A percentile compares a stretch with the other conserved stretches of the same genome.
phyloP scores from a whole-genome alignment of 2,797 vertebrate genomes.

The Channallabes apus region DNA sequence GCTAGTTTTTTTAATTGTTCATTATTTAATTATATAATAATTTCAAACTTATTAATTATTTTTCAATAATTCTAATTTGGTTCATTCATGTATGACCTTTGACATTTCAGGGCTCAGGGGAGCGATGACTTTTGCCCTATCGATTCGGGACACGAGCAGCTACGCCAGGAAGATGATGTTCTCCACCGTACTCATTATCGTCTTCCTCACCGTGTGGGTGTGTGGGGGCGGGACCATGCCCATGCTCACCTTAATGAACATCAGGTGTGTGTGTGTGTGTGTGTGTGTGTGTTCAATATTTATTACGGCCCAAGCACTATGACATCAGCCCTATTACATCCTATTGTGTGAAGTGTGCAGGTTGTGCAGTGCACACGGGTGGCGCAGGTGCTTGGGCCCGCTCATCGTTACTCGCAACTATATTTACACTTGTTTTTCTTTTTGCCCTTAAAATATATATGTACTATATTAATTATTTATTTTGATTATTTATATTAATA shows the following conservation, averaged over 20 bases:
- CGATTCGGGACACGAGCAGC: slow-evolving; percentile 92
- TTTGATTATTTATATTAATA: too few species aligned
- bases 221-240: slow-evolving; percentile 92
- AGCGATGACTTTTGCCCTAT: slow-evolving; percentile 96
- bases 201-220: slow-evolving; percentile 97
- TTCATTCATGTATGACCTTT: neutral
- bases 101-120: slow-evolving; percentile 85
- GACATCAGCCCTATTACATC: too few species aligned
- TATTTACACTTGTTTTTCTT: too few species aligned
- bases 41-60: neutral
- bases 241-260: slow-evolving; percentile 91
- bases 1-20: neutral
- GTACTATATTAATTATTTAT: too few species aligned
- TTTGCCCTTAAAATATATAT: too few species aligned
- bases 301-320: too few species aligned
- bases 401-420: too few species aligned
- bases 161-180: slow-evolving; percentile 98
- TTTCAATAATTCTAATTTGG: neutral
- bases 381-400: too few species aligned
- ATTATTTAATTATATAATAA: neutral
- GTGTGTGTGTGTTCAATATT: neutral
- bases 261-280: slow-evolving; percentile 76
- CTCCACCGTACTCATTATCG: slow-evolving; percentile 91
- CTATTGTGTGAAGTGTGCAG: too few species aligned
- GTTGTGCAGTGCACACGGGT: too few species aligned